phyloP scores from a whole-genome alignment of 2,797 vertebrate species.

The Anas capensis region DNA sequence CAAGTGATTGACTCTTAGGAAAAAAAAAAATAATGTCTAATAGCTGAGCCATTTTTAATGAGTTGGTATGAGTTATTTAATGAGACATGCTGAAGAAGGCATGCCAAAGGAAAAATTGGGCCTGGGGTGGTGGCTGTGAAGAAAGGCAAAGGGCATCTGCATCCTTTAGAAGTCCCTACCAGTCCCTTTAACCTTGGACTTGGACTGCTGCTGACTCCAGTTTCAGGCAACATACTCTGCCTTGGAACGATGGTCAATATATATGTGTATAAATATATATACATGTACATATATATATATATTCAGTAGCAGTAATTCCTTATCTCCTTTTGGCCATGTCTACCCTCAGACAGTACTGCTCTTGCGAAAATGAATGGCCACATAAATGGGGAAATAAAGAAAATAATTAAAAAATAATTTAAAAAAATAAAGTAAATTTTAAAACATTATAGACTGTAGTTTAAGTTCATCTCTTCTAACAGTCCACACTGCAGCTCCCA shows the following conservation, averaged over 20 bases:
- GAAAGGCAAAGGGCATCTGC: conserved; percentile 30
- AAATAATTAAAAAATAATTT: background rate
- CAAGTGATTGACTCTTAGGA: conserved; percentile 67
- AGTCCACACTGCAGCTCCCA: background rate
- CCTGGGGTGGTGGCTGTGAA: conserved; percentile 19
- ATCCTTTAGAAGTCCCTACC: background rate
- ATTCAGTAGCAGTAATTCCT: background rate
- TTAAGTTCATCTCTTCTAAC: background rate
- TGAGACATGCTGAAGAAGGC: conserved; percentile 23
- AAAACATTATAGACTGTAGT: background rate
- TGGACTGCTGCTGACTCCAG: background rate
- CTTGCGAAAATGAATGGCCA: background rate
- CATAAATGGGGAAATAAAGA: background rate
- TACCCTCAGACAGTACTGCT: background rate
- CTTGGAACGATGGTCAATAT: background rate
- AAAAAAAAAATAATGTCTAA: conserved; percentile 67
- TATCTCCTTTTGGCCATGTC: background rate
- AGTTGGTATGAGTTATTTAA: conserved; percentile 65
- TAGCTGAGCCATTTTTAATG: conserved; percentile 73
- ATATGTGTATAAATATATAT: background rate
- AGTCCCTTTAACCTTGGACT: background rate
- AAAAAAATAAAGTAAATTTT: background rate
- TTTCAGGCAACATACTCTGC: background rate
- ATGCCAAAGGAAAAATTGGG: conserved; percentile 42
- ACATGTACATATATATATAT: background rate